Evolutionary conservation across 2,113 vertebrate species (phyloP).

Genomic region (Lepisosteus oculatus): DNA sequence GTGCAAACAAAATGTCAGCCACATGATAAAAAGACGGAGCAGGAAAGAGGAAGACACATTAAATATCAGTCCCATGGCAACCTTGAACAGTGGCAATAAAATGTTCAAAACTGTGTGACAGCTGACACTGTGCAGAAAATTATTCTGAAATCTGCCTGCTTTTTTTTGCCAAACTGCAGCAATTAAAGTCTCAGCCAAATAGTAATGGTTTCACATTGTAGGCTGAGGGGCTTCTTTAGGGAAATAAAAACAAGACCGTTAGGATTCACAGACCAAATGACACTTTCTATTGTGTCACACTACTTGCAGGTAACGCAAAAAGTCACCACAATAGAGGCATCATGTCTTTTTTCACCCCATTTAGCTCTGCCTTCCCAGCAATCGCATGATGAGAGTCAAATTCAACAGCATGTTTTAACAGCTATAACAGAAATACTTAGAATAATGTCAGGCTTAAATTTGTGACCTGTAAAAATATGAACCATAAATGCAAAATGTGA

Average conservation of each 20-base stretch:
- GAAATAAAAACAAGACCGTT: neutral
- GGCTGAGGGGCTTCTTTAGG: no score
- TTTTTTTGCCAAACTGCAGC: neutral
- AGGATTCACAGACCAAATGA: no score
- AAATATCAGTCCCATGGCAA: slow-evolving; percentile 8
- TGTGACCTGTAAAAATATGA: no score
- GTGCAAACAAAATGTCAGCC: slow-evolving; percentile 7
- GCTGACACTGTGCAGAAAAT: neutral
- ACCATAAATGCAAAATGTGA: no score
- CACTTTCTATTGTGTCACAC: no score
- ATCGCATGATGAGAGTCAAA: neutral
- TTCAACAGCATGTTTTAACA: neutral
- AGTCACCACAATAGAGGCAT: no score
- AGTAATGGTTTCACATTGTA: neutral
- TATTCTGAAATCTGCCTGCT: neutral
- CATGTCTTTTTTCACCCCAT: no score
- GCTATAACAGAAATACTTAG: neutral
- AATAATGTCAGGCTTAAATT: neutral
- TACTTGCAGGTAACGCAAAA: neutral
- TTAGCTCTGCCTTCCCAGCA: neutral
- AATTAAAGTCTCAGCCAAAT: neutral
- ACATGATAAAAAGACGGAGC: neutral
- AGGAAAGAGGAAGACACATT: slow-evolving; percentile 3
- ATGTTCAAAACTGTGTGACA: slow-evolving; percentile 3
- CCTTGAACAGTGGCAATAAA: neutral